Evolutionary conservation across 2,888 invertebrate genomes (phyloP), one percentile per base, ranked within the genome.

Genomic region (Automeris io): DNA sequence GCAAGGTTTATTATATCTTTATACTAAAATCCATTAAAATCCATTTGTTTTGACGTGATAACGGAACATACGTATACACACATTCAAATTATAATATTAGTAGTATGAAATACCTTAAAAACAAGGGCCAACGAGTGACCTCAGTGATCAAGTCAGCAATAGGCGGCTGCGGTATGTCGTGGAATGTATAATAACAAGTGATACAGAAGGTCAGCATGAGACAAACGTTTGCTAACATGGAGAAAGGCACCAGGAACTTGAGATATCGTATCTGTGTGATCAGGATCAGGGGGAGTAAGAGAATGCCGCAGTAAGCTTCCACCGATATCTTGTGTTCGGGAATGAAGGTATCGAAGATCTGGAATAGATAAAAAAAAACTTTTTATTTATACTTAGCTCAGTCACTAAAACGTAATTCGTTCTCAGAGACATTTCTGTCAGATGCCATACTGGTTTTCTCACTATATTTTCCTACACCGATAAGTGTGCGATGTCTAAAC

Each of bases 201-300:
- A 97, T 92, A 8, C 85, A 87, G 50, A 98, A 91, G 0, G 95
- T 94, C 1, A 90, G 62, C 0, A 94, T 74, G 58, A 97, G 92
- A 38, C 94, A 91, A 0, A 93, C 35, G 66, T 98, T 98, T 18
- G 98, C 98, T 12, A 95, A 64, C 40, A 93, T 83, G 0, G 98
- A 97, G 70, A 97, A 95, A 0, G 96, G 96, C 2, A 97, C 95
- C 26, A 98, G 79, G 57, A 91, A 92, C 68, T 93, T 94, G 0
- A 98, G 86, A 57, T 94, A 90, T 31, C 95, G 61, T 35, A 83
- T 64, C 70, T 92, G 92, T 3, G 91, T 91, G 32, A 94, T 88
- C 0, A 93, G 63, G 7, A 95, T 73, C 11, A 94, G 73, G 0
- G 94, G 93, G 0, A 93, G 53, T 2, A 93, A 70, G 0, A 93